These are phyloP conservation scores for Luscinia luscinia DNA, from an alignment of 2,797 vertebrate species.

Conservation along the genomic window DNA sequence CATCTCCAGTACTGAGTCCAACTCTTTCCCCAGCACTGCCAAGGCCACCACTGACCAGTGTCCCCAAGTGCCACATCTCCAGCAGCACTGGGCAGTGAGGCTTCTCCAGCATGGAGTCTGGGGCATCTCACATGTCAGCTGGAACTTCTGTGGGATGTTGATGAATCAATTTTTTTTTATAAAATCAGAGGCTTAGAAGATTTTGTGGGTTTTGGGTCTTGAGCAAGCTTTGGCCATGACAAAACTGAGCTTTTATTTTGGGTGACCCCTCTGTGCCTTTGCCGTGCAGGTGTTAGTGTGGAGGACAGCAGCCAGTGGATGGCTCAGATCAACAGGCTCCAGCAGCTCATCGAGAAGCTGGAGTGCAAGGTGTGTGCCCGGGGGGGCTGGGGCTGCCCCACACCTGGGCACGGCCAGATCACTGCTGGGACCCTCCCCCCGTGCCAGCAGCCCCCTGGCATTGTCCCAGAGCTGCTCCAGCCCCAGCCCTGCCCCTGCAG, in stretches of 20 bases:
- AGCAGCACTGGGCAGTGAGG: background rate
- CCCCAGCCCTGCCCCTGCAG: background rate
- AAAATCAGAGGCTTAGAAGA: background rate
- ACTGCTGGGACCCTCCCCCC: background rate
- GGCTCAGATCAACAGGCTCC: slow-evolving; percentile 90
- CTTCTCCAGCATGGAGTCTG: background rate
- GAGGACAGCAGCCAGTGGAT: slow-evolving; percentile 88
- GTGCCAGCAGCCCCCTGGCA: background rate
- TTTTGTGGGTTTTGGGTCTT: background rate
- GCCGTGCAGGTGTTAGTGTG: slow-evolving; percentile 74
- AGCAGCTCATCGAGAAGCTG: slow-evolving; percentile 92
- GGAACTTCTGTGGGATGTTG: background rate
- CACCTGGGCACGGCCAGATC: rapidly evolving
- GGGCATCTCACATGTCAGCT: background rate
- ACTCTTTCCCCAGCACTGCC: background rate
- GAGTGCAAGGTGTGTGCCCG: slow-evolving; percentile 87
- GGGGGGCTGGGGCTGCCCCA: background rate
- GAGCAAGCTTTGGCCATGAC: background rate
- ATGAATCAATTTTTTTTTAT: background rate
- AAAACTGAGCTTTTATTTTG: background rate
- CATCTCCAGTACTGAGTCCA: rapidly evolving
- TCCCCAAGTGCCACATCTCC: background rate
- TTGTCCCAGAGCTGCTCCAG: background rate
- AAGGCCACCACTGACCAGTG: background rate
- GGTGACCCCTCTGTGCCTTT: background rate